These are phyloP conservation scores for Mustelus asterias DNA, from an alignment of 2,113 vertebrate species.

Conservation along the genomic window DNA sequence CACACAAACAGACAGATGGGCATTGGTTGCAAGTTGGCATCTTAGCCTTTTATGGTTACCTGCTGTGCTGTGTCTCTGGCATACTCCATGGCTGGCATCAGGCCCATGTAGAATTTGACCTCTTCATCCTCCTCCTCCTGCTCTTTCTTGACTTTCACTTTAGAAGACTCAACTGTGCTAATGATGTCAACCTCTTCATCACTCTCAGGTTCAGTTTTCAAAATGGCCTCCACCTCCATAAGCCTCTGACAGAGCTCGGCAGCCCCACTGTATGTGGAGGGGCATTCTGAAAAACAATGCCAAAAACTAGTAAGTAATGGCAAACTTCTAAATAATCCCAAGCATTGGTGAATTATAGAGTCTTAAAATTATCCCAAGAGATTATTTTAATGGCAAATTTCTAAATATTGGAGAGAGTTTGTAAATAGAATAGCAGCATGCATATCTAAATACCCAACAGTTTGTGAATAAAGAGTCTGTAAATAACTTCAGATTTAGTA, in stretches of 20 bases:
- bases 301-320: neutral
- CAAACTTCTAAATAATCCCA: neutral
- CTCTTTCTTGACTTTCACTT: slow-evolving; percentile 80
- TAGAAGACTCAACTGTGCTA: slow-evolving; percentile 62
- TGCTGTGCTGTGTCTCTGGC: slow-evolving; percentile 78
- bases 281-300: slow-evolving; percentile 64
- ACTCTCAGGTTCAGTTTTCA: slow-evolving; percentile 81
- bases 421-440: neutral
- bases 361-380: neutral
- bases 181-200: slow-evolving; percentile 83
- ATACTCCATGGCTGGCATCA: slow-evolving; percentile 71
- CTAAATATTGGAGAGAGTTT: neutral
- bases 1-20: neutral
- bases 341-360: neutral
- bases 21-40: neutral
- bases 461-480: neutral
- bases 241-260: slow-evolving; percentile 76
- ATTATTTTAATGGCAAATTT: neutral
- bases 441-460: neutral
- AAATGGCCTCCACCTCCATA: slow-evolving; percentile 80
- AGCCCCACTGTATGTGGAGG: slow-evolving; percentile 71
- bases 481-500: neutral
- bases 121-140: slow-evolving; percentile 77
- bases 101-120: slow-evolving; percentile 75
- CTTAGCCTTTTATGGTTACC: slow-evolving; percentile 54